A percentile compares a stretch with the other conserved stretches of the same genome.
Evolutionary conservation across 2,797 vertebrate genomes (phyloP).

Genomic region (Artibeus lituratus): DNA sequence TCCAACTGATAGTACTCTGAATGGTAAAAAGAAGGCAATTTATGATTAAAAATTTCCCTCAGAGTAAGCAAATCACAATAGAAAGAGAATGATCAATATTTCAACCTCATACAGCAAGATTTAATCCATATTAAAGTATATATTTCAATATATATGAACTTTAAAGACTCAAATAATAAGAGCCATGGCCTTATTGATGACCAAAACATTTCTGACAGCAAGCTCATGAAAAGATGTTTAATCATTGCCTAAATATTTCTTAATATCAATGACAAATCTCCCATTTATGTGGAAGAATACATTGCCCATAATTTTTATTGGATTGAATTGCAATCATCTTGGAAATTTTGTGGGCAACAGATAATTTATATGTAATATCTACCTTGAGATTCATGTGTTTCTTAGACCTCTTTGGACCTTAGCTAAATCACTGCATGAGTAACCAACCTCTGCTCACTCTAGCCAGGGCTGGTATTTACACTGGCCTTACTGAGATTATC

Average conservation of each 20-base stretch:
- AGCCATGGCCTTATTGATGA: background rate
- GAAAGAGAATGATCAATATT: background rate
- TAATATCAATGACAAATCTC: background rate
- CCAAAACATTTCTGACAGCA: background rate
- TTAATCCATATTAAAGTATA: background rate
- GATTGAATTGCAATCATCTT: background rate
- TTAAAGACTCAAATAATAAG: background rate
- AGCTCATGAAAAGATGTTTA: background rate
- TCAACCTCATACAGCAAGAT: background rate
- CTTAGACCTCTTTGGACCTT: background rate
- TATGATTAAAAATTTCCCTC: background rate
- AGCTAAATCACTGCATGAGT: background rate
- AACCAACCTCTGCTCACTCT: background rate
- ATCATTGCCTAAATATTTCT: background rate
- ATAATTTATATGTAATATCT: background rate
- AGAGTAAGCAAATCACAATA: background rate
- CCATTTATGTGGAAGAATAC: background rate
- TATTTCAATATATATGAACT: background rate
- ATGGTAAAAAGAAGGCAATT: background rate
- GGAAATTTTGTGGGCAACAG: background rate
- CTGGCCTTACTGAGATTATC: background rate
- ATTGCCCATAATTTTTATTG: background rate
- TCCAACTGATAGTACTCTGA: background rate
- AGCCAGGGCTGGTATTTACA: background rate
- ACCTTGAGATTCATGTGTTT: background rate